phyloP scores from a whole-genome alignment of 2,888 invertebrate genomes.

The Chrysomela aeneicollis region DNA sequence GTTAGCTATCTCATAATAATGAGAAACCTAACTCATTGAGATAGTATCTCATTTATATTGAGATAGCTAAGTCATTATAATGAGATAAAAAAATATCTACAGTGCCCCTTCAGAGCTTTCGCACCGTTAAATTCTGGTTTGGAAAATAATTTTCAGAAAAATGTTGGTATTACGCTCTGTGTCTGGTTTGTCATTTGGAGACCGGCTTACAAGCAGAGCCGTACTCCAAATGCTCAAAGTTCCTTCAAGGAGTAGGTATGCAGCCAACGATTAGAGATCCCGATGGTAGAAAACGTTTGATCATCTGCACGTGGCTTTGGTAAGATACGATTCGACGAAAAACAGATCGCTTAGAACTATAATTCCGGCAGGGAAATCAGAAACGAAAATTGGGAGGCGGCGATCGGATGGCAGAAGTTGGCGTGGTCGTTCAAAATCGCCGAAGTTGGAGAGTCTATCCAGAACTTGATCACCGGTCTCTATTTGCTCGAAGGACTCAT shows the following conservation, averaged over 20 bases:
- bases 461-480: slow-evolving; percentile 60
- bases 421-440: slow-evolving; percentile 53
- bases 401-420: slow-evolving; percentile 65
- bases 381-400: slow-evolving; percentile 67
- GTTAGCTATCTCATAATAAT: too few relatives aligned
- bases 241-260: slow-evolving; percentile 64
- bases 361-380: slow-evolving; percentile 63
- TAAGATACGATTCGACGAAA: slow-evolving; percentile 48
- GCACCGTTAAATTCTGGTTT: too few relatives aligned
- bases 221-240: slow-evolving; percentile 64
- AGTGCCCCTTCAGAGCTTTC: too few relatives aligned
- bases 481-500: slow-evolving; percentile 67
- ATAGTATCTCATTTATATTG: too few relatives aligned
- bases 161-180: slow-evolving; percentile 69
- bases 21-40: too few relatives aligned
- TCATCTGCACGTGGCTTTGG: slow-evolving; percentile 70
- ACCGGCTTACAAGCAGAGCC: slow-evolving; percentile 66
- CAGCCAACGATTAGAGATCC: slow-evolving; percentile 61
- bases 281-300: slow-evolving; percentile 66
- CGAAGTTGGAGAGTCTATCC: slow-evolving; percentile 28
- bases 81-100: too few relatives aligned
- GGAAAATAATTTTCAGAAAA: slow-evolving; percentile 57
- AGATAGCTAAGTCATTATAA: too few relatives aligned
- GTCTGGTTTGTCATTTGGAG: slow-evolving; percentile 67
- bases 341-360: background rate